These are phyloP conservation scores for Pristionchus mayeri DNA, from an alignment of 2,888 invertebrate genomes.

Conservation along the genomic window DNA sequence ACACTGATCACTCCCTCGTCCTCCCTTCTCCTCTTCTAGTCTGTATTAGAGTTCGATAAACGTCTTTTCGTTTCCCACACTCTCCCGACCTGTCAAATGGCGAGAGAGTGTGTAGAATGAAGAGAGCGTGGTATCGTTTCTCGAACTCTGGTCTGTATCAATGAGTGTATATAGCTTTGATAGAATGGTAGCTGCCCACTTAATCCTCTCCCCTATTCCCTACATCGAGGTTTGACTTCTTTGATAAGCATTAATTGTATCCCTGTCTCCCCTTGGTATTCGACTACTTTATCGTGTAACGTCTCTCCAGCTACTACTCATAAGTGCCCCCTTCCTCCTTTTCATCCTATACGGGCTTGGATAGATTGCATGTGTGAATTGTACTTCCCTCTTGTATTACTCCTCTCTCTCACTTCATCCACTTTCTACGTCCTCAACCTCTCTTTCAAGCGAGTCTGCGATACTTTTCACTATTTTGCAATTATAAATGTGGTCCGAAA, in stretches of 20 bases:
- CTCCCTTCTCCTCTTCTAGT: background rate
- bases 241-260: slow-evolving; percentile 8
- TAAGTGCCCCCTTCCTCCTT: background rate
- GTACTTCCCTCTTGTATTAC: background rate
- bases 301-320: background rate
- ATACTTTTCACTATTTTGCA: background rate
- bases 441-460: slow-evolving; percentile 10
- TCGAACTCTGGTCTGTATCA: no score
- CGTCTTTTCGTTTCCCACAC: no score
- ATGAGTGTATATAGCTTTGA: background rate
- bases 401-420: background rate
- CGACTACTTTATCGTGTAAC: background rate
- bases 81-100: no score
- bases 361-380: slow-evolving; percentile 8
- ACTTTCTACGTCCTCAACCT: slow-evolving; percentile 6
- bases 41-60: no score
- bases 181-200: background rate
- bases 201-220: background rate
- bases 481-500: background rate
- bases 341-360: slow-evolving; percentile 7
- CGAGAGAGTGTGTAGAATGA: no score
- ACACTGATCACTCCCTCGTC: background rate
- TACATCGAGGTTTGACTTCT: background rate
- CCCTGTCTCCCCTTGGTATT: background rate
- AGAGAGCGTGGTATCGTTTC: no score